Evolutionary conservation across 2,888 invertebrate genomes (phyloP).

Genomic region (Mythimna lalbum): DNA sequence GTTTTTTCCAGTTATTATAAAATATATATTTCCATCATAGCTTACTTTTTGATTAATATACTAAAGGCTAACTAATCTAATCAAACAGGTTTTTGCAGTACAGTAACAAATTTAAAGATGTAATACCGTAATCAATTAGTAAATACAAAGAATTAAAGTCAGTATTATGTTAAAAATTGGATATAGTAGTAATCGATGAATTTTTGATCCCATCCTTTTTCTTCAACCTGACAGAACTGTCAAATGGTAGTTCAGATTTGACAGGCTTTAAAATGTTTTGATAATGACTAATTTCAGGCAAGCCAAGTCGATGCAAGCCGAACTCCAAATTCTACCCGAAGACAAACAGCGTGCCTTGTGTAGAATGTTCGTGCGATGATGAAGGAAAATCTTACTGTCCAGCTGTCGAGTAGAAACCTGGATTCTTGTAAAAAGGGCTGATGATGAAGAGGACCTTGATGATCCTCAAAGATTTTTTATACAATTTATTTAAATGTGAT

Average conservation of each 20-base stretch:
- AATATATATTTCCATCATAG: background rate
- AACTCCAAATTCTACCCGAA: slow-evolving; percentile 51
- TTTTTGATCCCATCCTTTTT: too few species aligned
- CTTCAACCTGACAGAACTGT: too few species aligned
- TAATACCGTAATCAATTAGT: too few species aligned
- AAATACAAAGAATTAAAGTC: too few species aligned
- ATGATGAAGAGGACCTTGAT: background rate
- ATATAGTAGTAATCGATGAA: too few species aligned
- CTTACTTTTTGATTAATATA: background rate
- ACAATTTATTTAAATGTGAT: background rate
- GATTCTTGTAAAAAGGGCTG: background rate
- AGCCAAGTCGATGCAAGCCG: slow-evolving; percentile 47
- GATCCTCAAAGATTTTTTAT: background rate
- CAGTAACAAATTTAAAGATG: too few species aligned
- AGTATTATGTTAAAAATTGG: too few species aligned
- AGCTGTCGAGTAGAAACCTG: slow-evolving; percentile 1
- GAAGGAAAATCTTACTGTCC: slow-evolving; percentile 48
- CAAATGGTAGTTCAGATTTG: too few species aligned
- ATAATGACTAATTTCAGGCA: slow-evolving; percentile 38
- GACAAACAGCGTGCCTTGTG: slow-evolving; percentile 17
- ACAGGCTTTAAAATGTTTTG: background rate
- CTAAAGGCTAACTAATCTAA: too few species aligned
- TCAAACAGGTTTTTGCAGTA: too few species aligned
- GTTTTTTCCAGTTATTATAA: background rate
- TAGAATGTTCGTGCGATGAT: slow-evolving; percentile 40